Evolutionary conservation across 2,113 vertebrate genomes (phyloP).

Genomic region (Prietella phreatophila): DNA sequence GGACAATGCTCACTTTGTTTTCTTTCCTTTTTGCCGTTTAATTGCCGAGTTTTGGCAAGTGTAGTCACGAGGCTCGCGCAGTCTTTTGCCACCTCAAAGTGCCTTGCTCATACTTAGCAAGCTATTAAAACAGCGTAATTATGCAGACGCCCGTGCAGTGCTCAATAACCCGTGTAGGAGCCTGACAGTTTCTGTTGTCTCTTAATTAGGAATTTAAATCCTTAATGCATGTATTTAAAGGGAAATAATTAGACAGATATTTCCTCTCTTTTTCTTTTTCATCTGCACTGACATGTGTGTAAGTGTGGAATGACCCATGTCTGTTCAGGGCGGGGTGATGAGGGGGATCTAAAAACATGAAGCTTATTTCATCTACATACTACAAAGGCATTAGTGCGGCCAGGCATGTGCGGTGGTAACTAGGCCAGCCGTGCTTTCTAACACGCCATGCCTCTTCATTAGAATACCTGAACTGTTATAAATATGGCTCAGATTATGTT

Average conservation of each 20-base stretch:
- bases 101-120: slow-evolving; percentile 74
- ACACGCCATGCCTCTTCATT: slow-evolving; percentile 60
- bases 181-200: slow-evolving; percentile 86
- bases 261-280: slow-evolving; percentile 66
- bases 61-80: slow-evolving; percentile 43
- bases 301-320: slow-evolving; percentile 68
- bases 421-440: slow-evolving; percentile 55
- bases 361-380: slow-evolving; percentile 68
- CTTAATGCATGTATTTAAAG: slow-evolving; percentile 84
- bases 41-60: slow-evolving; percentile 69
- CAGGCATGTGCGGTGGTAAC: slow-evolving; percentile 55
- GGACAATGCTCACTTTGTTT: slow-evolving; percentile 38
- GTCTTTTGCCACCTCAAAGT: slow-evolving; percentile 57
- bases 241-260: slow-evolving; percentile 89
- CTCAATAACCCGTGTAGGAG: slow-evolving; percentile 85
- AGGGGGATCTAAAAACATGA: slow-evolving; percentile 53
- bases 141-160: slow-evolving; percentile 79
- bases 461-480: slow-evolving; percentile 65
- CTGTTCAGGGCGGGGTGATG: slow-evolving; percentile 51
- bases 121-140: slow-evolving; percentile 83
- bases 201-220: slow-evolving; percentile 91
- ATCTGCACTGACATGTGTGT: slow-evolving; percentile 70
- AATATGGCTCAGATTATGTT: slow-evolving; percentile 62
- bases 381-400: slow-evolving; percentile 62
- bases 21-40: slow-evolving; percentile 63